Evolutionary conservation across 2,113 vertebrate genomes (phyloP), one percentile per base, ranked within the genome.

Genomic region (Mirounga angustirostris): DNA sequence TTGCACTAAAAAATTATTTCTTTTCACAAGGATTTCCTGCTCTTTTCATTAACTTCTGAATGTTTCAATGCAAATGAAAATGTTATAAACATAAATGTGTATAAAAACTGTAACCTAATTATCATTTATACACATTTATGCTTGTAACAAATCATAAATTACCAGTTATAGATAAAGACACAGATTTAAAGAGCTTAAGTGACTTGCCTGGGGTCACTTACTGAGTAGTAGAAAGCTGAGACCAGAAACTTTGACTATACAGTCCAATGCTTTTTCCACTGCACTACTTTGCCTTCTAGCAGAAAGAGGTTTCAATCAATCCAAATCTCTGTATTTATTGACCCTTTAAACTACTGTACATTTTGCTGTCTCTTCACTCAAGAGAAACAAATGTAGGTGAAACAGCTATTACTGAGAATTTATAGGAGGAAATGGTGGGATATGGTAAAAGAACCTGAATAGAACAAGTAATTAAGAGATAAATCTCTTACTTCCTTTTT

Each of bases 41-140:
- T 92, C 28, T 93, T 79, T 58, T 63, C 28, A 89, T 76, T 89
- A 93, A 94, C 26, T 82, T 46, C 21, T 24, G 36, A 94, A 73
- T 21, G 82, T 65, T 65, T 86, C 26, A 84, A 87, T 56, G 43
- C n/a, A 78, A 96, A 87, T 14, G 33, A 24, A 93, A 56, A 83
- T 54, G 19, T 52, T 59, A 59, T 5, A 86, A 46, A 74, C 26
- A 83, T 46, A 76, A 36, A 76, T 78, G 30, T 56, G 91, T 54
- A 67, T 30, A 30, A 90, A 89, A 87, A 67, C 10, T 61, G 1
- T 43, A 93, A 87, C 33, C 30, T 96, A 92, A 54, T 36, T 74
- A 73, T 63, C 65, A 93, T 30, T 63, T 80, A 65, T 10, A 69
- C 33, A 69, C 67, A 69, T n/a, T 19, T 69, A 36, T 69, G 67